Conservation (phyloP, 1,140 invertebrate species). For the Heliconius eleuchia region DNA sequence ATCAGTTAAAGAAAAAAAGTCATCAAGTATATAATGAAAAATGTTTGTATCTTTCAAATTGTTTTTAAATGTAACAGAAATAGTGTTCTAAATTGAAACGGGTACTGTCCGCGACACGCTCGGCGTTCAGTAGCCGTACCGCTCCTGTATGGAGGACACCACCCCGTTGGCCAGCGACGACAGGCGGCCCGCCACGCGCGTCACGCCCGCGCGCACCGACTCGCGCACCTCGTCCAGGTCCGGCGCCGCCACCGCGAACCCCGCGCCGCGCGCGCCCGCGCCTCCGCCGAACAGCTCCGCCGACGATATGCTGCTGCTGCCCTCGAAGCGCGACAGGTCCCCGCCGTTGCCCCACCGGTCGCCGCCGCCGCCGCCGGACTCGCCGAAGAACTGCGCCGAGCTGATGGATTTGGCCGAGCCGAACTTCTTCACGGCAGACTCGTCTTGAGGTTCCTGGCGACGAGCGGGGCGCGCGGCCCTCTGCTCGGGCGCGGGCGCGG, state of each 20-base stretch:
- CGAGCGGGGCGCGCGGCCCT: constrained; percentile 22
- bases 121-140: constrained; percentile 81
- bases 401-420: constrained; percentile 98
- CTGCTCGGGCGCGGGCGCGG: constrained; percentile 20
- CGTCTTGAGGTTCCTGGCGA: constrained; percentile 56
- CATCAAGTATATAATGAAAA: neutral
- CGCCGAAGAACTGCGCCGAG: constrained; percentile 97
- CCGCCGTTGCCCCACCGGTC: constrained; percentile 80
- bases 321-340: constrained; percentile 88
- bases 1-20: neutral
- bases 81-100: neutral
- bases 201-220: constrained; percentile 97
- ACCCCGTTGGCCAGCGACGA: constrained; percentile 97
- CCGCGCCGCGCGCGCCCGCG: neutral
- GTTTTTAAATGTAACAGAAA: neutral
- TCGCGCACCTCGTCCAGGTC: constrained; percentile 95
- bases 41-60: neutral
- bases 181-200: constrained; percentile 96
- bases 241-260: constrained; percentile 81
- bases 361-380: constrained; percentile 52
- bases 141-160: constrained; percentile 94
- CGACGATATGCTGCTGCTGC: constrained; percentile 96
- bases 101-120: neutral
- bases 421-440: constrained; percentile 96
- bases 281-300: constrained; percentile 94